Conservation (phyloP, 2,888 invertebrate species). For the Tenodera sinensis region DNA sequence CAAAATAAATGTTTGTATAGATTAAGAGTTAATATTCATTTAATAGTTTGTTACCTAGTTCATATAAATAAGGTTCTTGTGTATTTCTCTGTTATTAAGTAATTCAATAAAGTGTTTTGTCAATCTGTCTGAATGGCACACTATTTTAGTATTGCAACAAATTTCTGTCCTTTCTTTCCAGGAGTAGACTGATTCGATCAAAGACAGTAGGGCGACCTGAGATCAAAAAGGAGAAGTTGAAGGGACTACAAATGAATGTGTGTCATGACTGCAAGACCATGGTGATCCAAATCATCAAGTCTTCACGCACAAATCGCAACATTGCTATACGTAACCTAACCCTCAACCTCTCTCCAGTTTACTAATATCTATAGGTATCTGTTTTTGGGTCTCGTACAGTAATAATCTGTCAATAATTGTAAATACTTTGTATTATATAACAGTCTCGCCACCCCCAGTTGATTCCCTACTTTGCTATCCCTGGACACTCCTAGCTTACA, state of each 20-base stretch:
- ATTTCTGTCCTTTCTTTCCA: conserved; percentile 38
- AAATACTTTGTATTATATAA: not conserved
- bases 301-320: conserved; percentile 78
- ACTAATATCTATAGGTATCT: conserved; percentile 39
- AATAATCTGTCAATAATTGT: not conserved
- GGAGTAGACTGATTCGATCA: conserved; percentile 60
- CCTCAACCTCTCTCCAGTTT: conserved; percentile 78
- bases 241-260: conserved; percentile 76
- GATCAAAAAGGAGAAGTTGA: conserved; percentile 39
- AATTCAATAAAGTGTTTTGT: no score
- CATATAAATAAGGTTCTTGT: no score
- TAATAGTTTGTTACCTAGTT: no score
- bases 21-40: no score
- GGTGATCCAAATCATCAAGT: conserved; percentile 90
- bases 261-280: conserved; percentile 93
- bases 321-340: conserved; percentile 78
- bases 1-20: no score
- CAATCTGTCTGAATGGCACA: no score
- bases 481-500: not conserved
- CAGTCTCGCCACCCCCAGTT: not conserved
- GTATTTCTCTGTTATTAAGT: no score
- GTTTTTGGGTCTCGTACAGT: not conserved
- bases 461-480: not conserved
- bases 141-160: no score
- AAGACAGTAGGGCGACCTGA: conserved; percentile 51